Evolutionary conservation across 2,113 vertebrate species (phyloP).

Genomic region (Limnothrissa miodon): DNA sequence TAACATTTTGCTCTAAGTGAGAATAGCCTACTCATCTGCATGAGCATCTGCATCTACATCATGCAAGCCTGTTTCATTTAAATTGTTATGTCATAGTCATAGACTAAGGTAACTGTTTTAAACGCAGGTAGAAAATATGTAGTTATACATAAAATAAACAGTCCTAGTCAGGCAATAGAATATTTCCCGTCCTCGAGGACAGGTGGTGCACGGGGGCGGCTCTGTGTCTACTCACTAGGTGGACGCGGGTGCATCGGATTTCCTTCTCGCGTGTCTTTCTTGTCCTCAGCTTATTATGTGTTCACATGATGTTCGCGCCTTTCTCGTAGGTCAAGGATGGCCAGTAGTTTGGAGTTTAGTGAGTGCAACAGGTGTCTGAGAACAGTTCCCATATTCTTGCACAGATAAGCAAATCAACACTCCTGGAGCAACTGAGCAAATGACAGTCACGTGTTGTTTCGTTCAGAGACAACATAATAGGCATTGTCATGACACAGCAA

Average conservation of each 20-base stretch:
- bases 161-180: neutral
- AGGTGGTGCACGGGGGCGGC: neutral
- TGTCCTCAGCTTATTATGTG: slow-evolving; percentile 39
- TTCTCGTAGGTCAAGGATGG: slow-evolving; percentile 39
- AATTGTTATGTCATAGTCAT: neutral
- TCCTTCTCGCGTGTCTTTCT: slow-evolving; percentile 8
- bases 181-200: neutral
- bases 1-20: neutral
- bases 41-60: neutral
- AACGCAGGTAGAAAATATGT: neutral
- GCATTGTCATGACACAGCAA: neutral
- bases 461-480: neutral
- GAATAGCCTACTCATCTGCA: too few species aligned
- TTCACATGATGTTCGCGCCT: slow-evolving; percentile 20
- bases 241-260: slow-evolving; percentile 21
- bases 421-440: neutral
- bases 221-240: slow-evolving; percentile 22
- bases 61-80: neutral
- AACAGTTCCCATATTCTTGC: neutral
- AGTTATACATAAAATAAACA: neutral
- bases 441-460: neutral
- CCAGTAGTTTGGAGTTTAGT: neutral
- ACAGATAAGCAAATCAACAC: neutral
- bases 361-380: neutral
- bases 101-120: too few species aligned